A percentile compares a stretch with the other conserved stretches of the same genome.
Evolutionary conservation across 2,888 invertebrate species (phyloP).

Genomic region (Pammene aurita): DNA sequence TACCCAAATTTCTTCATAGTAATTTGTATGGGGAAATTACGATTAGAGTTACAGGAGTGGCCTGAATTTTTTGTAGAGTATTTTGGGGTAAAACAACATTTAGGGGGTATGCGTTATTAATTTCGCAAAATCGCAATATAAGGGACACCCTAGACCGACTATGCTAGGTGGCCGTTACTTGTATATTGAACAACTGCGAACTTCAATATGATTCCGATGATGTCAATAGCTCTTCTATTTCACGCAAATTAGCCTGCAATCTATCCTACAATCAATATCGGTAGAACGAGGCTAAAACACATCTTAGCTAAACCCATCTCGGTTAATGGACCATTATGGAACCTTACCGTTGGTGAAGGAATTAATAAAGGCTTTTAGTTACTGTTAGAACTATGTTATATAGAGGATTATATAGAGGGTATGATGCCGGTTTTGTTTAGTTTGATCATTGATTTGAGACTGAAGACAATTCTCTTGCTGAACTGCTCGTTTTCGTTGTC

Average conservation of each 20-base stretch:
- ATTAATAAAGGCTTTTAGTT: conserved; percentile 30
- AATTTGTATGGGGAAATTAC: too few species aligned
- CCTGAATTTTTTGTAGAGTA: too few species aligned
- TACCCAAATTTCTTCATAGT: too few species aligned
- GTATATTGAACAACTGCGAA: too few species aligned
- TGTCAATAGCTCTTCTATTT: conserved; percentile 14
- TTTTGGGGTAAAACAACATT: too few species aligned
- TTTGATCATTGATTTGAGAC: too few species aligned
- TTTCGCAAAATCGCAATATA: too few species aligned
- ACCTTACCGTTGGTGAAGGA: conserved; percentile 9
- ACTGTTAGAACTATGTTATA: conserved; percentile 21
- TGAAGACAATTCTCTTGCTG: not conserved
- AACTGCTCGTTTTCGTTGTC: too few species aligned
- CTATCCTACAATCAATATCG: conserved; percentile 11
- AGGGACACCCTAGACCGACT: too few species aligned
- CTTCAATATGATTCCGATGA: not conserved
- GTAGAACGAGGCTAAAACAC: conserved; percentile 19
- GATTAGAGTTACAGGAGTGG: too few species aligned
- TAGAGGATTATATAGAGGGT: conserved; percentile 1
- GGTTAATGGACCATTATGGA: conserved; percentile 19
- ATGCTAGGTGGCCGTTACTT: too few species aligned
- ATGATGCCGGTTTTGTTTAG: not conserved
- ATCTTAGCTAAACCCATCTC: conserved; percentile 20
- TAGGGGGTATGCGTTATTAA: too few species aligned
- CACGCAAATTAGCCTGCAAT: conserved; percentile 2